Evolutionary conservation across 2,888 invertebrate genomes (phyloP).

Genomic region (Hyles lineata): DNA sequence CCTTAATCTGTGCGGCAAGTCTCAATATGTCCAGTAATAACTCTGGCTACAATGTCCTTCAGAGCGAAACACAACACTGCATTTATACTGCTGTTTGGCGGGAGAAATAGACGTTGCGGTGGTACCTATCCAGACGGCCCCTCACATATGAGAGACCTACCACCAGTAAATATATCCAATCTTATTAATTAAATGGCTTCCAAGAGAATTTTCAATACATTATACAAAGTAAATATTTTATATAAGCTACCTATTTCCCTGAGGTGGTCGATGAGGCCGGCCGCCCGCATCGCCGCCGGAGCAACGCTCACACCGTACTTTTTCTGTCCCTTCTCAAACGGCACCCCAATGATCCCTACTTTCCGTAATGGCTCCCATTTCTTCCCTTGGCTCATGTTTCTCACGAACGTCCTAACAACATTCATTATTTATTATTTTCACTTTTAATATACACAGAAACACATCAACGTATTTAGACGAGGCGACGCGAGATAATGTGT

Average conservation of each 20-base stretch:
- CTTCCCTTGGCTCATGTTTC: slow-evolving; percentile 66
- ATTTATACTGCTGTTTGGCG: too few relatives aligned
- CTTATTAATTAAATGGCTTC: too few relatives aligned
- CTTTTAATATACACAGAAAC: slow-evolving; percentile 33
- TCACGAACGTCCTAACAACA: slow-evolving; percentile 62
- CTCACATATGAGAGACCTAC: too few relatives aligned
- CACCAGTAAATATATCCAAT: too few relatives aligned
- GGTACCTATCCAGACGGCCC: too few relatives aligned
- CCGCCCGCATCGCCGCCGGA: slow-evolving; percentile 87
- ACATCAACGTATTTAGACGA: slow-evolving; percentile 31
- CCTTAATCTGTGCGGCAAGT: too few relatives aligned
- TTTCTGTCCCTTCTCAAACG: slow-evolving; percentile 91
- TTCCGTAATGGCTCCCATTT: slow-evolving; percentile 70
- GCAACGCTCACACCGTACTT: slow-evolving; percentile 89
- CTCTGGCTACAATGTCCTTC: too few relatives aligned
- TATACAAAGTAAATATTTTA: too few relatives aligned
- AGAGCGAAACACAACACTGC: too few relatives aligned
- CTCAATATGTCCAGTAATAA: too few relatives aligned
- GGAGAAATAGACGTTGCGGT: too few relatives aligned
- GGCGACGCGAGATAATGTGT: slow-evolving; percentile 10
- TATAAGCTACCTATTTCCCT: slow-evolving; percentile 83
- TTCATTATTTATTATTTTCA: slow-evolving; percentile 60
- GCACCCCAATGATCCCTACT: slow-evolving; percentile 92
- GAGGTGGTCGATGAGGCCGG: slow-evolving; percentile 87
- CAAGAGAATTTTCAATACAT: too few relatives aligned